Base-by-base conservation (phyloP, 2,797 vertebrate genomes). In the Eulemur mongoz region DNA sequence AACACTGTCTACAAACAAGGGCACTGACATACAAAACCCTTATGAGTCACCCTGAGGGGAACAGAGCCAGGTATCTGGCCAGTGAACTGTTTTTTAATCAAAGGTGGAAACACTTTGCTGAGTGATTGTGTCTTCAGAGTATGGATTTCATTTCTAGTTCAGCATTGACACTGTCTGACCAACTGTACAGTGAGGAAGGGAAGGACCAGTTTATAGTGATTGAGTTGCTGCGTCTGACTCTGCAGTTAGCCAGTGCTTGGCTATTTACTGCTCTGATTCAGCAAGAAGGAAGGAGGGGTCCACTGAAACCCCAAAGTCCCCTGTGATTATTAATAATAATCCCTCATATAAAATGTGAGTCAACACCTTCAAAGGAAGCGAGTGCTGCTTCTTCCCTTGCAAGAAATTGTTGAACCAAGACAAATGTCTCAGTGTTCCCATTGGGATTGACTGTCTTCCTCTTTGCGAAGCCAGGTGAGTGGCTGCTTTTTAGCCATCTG, bases 301-400 rank as follows among this genome's bases (percentile, higher is more conserved):
- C 63, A 25, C 18, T 94, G 69, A 90, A 63, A 95, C 72, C 61
- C 23, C 15, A 54, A 90, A 70, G 73, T 67, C 12, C 14, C 75
- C 87, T 65, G 67, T 87, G 61, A 87, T 81, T 81, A n/a, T 80
- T 87, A 92, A 88, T 87, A 73, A 57, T 57, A 79, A 57, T 35
- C 61, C 73, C n/a, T 82, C 91, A 82, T 90, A 54, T 93, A 59
- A 90, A 96, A 90, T 82, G 57, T 84, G 95, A 75, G 78, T 88
- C 70, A 82, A 35, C 75, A 96, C 38, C n/a, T 76, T 97, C 45
- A 88, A 82, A 81, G 48, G 79, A 91, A 90, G 76, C 11, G 40
- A 43, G 50, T 48, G n/a, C 12, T 92, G 75, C 78, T 84, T 67
- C 38, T 75, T 73, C 73, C 82, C 95, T 89, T 93, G 63, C n/a